phyloP scores from a whole-genome alignment of 2,888 invertebrate genomes.

The Clostera curtula region DNA sequence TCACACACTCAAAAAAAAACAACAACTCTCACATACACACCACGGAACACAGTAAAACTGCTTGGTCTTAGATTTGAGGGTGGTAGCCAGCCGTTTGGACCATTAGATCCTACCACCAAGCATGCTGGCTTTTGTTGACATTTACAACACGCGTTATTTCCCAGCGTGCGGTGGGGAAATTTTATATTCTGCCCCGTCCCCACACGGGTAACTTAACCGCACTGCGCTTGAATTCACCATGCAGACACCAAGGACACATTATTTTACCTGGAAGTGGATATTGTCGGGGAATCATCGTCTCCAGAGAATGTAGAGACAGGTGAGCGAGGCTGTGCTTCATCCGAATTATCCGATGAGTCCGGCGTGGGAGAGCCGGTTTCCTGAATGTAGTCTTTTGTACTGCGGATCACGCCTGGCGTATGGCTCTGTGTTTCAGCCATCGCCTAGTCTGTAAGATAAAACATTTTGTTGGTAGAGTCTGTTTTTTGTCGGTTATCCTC shows the following conservation, averaged over 20 bases:
- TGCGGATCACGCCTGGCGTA: conserved; percentile 38
- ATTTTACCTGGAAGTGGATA: conserved; percentile 26
- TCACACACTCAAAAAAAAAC: too few species aligned
- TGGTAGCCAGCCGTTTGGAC: too few species aligned
- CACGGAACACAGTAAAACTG: too few species aligned
- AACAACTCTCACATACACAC: too few species aligned
- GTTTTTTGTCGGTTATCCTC: too few species aligned
- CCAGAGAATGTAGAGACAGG: conserved; percentile 31
- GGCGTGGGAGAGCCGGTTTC: conserved; percentile 17
- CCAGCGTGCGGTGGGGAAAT: too few species aligned
- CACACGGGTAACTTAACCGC: too few species aligned
- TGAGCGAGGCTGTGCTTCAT: conserved; percentile 20
- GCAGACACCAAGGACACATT: background rate
- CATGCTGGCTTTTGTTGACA: too few species aligned
- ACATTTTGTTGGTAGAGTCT: background rate
- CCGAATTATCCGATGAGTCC: conserved; percentile 16
- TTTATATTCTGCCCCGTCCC: too few species aligned
- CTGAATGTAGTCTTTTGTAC: conserved; percentile 32
- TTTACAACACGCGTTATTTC: too few species aligned
- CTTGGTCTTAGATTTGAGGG: too few species aligned
- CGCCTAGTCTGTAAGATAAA: background rate
- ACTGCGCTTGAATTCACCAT: background rate
- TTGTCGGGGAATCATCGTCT: conserved; percentile 28
- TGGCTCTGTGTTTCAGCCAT: conserved; percentile 29
- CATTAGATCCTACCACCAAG: too few species aligned